Percentiles rank a stretch among this genome's conserved stretches.
Conservation (phyloP, 2,888 invertebrate genomes). For the Epinotia nisella region DNA sequence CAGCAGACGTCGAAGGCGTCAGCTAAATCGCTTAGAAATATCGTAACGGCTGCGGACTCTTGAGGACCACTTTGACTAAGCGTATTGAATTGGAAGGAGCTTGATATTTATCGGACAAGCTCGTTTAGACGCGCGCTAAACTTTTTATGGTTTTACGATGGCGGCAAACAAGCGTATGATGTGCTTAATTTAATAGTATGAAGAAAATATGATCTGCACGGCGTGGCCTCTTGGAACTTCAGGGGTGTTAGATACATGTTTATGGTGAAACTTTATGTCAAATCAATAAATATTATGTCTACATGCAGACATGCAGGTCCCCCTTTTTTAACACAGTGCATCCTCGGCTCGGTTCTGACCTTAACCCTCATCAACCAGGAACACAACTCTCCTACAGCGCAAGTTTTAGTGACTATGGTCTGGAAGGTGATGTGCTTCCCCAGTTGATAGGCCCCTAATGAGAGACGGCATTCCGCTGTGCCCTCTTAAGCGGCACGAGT, state of each 20-base stretch:
- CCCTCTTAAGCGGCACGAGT: neutral
- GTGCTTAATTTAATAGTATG: neutral
- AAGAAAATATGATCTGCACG: neutral
- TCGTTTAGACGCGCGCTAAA: neutral
- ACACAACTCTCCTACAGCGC: neutral
- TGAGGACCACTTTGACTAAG: neutral
- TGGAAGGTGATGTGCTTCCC: neutral
- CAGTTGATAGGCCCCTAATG: neutral
- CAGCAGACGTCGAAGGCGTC: conserved; percentile 44
- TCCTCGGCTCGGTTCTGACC: neutral
- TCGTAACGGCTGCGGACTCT: conserved; percentile 48
- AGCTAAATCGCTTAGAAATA: conserved; percentile 55
- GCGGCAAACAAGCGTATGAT: neutral
- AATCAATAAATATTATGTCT: too few relatives aligned
- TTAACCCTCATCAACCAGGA: neutral
- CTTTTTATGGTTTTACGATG: neutral
- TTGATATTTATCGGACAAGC: neutral
- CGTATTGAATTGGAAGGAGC: neutral
- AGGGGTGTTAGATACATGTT: too few relatives aligned
- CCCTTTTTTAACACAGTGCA: too few relatives aligned
- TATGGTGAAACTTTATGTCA: too few relatives aligned
- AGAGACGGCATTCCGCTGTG: neutral
- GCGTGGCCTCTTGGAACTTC: too few relatives aligned
- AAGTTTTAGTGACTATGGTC: neutral
- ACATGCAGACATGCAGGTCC: too few relatives aligned